Conservation (phyloP, 2,888 invertebrate genomes). For the Drosophila nigricruria region DNA sequence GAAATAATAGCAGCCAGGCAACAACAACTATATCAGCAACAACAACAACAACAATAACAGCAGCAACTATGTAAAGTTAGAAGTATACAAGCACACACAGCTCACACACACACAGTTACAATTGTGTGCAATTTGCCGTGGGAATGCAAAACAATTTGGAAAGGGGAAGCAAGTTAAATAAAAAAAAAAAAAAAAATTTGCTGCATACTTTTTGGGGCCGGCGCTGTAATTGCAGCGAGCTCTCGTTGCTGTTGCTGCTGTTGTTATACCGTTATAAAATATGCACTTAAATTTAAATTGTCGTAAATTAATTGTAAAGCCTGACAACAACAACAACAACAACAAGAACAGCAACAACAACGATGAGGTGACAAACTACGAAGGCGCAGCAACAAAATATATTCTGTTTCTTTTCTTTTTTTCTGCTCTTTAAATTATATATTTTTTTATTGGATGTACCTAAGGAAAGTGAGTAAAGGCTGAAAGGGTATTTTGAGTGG, state of each 20-base stretch:
- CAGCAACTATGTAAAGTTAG: constrained; percentile 52
- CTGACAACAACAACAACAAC: constrained; percentile 14
- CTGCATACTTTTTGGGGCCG: constrained; percentile 57
- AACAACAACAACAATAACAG: neutral
- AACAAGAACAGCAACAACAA: constrained; percentile 8
- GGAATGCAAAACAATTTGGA: constrained; percentile 21
- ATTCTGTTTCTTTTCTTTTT: too few species aligned
- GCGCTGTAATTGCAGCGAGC: constrained; percentile 44
- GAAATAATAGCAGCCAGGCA: constrained; percentile 38
- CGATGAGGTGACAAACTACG: constrained; percentile 19
- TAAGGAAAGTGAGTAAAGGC: neutral
- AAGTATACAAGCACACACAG: constrained; percentile 18
- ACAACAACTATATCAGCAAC: constrained; percentile 10
- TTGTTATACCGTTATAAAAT: constrained; percentile 51
- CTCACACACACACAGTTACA: constrained; percentile 2
- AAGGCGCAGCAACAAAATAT: neutral
- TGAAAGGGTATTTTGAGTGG: neutral
- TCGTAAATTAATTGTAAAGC: constrained; percentile 70
- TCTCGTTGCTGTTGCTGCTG: constrained; percentile 3
- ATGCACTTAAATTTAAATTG: constrained; percentile 72
- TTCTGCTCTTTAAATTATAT: neutral
- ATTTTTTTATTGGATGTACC: neutral
- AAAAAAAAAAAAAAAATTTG: constrained; percentile 34
- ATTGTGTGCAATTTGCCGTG: constrained; percentile 45
- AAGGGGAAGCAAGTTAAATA: constrained; percentile 12